A percentile compares a stretch with the other conserved stretches of the same genome.
Evolutionary conservation across 2,888 invertebrate species (phyloP).

Genomic region (Chrysolina haemoptera): DNA sequence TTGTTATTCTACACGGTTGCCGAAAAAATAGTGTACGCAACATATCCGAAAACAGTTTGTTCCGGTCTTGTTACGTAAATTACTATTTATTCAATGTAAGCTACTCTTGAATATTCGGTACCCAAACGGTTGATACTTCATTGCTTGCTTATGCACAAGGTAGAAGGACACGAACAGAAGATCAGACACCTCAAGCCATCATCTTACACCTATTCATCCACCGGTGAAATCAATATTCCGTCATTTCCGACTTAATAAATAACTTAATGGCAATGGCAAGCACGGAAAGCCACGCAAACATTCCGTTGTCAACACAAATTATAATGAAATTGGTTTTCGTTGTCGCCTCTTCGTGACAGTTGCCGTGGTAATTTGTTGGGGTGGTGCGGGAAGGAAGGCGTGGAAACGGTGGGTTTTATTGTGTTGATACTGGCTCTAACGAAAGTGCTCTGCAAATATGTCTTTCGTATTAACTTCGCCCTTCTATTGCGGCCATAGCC

Average conservation of each 20-base stretch:
- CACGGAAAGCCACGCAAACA: constrained; percentile 17
- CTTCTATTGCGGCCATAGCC: constrained; percentile 13
- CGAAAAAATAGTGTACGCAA: too few relatives aligned
- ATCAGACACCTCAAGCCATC: neutral
- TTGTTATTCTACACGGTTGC: too few relatives aligned
- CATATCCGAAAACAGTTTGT: too few relatives aligned
- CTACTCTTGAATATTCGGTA: neutral
- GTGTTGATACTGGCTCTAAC: constrained; percentile 60
- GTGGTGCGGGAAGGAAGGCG: constrained; percentile 47
- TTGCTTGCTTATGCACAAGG: neutral
- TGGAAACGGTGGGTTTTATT: constrained; percentile 64
- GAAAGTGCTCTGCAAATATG: constrained; percentile 68
- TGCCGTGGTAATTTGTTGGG: constrained; percentile 49
- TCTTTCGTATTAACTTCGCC: constrained; percentile 63
- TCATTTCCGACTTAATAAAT: constrained; percentile 27
- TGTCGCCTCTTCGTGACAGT: constrained; percentile 53
- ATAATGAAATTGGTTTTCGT: constrained; percentile 52
- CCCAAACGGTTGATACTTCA: neutral
- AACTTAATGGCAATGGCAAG: constrained; percentile 25
- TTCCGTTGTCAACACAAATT: constrained; percentile 30
- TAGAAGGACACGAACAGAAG: neutral
- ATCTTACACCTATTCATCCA: constrained; percentile 10
- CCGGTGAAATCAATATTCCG: constrained; percentile 24
- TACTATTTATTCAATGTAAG: too few relatives aligned
- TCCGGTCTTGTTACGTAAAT: too few relatives aligned